Evolutionary conservation across 2,797 vertebrate species (phyloP), one percentile per base, ranked within the genome.

Genomic region (Antrozous pallidus): DNA sequence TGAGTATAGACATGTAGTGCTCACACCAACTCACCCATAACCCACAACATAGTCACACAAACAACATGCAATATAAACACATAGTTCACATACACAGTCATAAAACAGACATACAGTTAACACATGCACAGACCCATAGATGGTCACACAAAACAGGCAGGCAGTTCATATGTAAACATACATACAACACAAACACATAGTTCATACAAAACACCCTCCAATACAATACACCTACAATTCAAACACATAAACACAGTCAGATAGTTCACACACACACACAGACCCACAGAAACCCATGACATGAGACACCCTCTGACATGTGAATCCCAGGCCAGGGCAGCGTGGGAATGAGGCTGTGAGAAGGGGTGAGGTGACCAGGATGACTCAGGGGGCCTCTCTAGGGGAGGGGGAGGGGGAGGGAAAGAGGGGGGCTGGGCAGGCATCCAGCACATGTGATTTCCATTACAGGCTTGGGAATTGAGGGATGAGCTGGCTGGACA

Each of bases 391-490:
- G 84, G 75, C 87, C 91, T 74, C 88, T 45, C 42, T 14, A 14
- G 69, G 77, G 79, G n/a, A 56, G 33, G 86, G 33, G 26, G 45
- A 2, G 6, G 42, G 24, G 47, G 63, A 10, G 40, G 40, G 65
- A 8, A 12, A 73, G 61, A 11, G 3, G 45, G 20, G 2, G 22
- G 81, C n/a, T 1, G 2, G 95, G 93, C 93, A 2, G 40, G 69
- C 13, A 0, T 87, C 96, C 95, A 97, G 83, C 11, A 0, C 97
- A 97, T 96, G 79, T 96, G 97, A 90, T 95, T 96, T 82, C 22
- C 90, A 96, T 97, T 80, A 96, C 0, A 9, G 75, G 93, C 82
- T 89, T 97, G 97, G 95, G 96, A 97, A 96, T 91, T 94, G 94
- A 90, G 96, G 75, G 74, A 49, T 16, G 85, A 91, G 92, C 65